phyloP scores from a whole-genome alignment of 2,888 invertebrate genomes.

The Melipona beecheii region DNA sequence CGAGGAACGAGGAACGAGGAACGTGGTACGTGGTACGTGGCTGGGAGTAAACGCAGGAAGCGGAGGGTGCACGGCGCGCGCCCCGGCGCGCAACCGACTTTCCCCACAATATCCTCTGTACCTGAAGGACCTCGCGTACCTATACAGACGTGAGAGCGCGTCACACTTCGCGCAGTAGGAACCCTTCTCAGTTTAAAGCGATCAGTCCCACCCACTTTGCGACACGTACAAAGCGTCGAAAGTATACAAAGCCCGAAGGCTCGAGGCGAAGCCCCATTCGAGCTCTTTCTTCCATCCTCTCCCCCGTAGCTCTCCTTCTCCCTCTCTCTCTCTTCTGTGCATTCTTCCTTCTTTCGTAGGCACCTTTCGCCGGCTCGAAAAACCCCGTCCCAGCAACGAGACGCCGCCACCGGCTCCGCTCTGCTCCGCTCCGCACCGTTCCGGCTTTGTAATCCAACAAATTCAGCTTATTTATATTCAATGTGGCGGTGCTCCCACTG shows the following conservation, averaged over 20 bases:
- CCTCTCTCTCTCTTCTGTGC: constrained; percentile 4
- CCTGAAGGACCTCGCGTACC: constrained; percentile 4
- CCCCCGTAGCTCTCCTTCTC: background rate
- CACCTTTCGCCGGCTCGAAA: constrained; percentile 24
- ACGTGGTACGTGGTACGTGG: too few relatives aligned
- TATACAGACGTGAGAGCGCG: constrained; percentile 44
- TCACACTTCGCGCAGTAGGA: constrained; percentile 42
- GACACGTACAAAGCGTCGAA: constrained; percentile 73
- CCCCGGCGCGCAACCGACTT: constrained; percentile 12
- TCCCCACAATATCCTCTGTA: constrained; percentile 57
- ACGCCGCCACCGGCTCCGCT: constrained; percentile 5
- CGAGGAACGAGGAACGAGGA: too few relatives aligned
- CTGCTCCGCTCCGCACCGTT: constrained; percentile 35
- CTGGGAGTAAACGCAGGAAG: background rate
- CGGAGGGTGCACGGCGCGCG: constrained; percentile 35
- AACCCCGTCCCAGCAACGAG: constrained; percentile 1
- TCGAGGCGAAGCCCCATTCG: constrained; percentile 56
- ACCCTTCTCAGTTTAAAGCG: constrained; percentile 71
- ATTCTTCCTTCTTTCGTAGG: constrained; percentile 22
- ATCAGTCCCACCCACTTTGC: constrained; percentile 73
- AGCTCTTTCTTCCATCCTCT: constrained; percentile 42
- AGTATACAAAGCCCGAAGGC: constrained; percentile 65
- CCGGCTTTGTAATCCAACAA: constrained; percentile 74
- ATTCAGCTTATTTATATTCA: constrained; percentile 76
- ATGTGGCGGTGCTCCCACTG: constrained; percentile 67